A percentile compares a stretch with the other conserved stretches of the same genome.
Conservation (phyloP, 2,888 invertebrate species). For the Sipunculus nudus region DNA sequence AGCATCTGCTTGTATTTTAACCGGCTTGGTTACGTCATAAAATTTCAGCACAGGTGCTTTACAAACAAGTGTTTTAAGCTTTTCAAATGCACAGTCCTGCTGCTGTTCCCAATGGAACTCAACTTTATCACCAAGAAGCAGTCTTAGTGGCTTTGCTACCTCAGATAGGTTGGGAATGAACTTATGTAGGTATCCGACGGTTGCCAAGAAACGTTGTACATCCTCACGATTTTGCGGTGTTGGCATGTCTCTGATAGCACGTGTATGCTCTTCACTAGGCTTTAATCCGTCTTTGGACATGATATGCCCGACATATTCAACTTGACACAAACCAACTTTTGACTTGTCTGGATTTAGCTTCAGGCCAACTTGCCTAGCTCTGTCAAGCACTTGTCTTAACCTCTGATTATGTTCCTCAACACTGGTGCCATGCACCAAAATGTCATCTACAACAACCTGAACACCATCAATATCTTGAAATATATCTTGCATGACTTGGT, state of each 20-base stretch:
- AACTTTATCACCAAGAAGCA: not conserved
- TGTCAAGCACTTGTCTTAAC: conserved; percentile 2
- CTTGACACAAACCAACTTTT: not conserved
- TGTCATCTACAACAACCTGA: conserved; percentile 9
- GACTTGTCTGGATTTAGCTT: conserved; percentile 14
- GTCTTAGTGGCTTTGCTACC: conserved; percentile 20
- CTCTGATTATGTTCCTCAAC: conserved; percentile 1
- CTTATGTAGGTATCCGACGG: conserved; percentile 60
- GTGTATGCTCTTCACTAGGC: conserved; percentile 42
- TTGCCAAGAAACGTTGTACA: conserved; percentile 26
- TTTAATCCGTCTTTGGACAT: conserved; percentile 31
- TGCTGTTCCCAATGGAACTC: not conserved
- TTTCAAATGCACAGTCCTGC: not conserved
- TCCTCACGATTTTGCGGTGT: conserved; percentile 47
- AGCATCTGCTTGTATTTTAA: not conserved
- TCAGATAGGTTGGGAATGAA: conserved; percentile 59
- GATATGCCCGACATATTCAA: conserved; percentile 1
- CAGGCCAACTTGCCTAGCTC: conserved; percentile 1
- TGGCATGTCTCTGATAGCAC: conserved; percentile 41
- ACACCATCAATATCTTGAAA: conserved; percentile 5
- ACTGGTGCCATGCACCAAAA: conserved; percentile 1
- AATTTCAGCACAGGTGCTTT: not conserved
- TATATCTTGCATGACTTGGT: not conserved
- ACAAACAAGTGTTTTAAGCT: not conserved
- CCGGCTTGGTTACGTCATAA: not conserved